A percentile compares a stretch with the other conserved stretches of the same genome.
Conservation (phyloP, 2,888 invertebrate genomes). For the Drosophila paucipuncta region DNA sequence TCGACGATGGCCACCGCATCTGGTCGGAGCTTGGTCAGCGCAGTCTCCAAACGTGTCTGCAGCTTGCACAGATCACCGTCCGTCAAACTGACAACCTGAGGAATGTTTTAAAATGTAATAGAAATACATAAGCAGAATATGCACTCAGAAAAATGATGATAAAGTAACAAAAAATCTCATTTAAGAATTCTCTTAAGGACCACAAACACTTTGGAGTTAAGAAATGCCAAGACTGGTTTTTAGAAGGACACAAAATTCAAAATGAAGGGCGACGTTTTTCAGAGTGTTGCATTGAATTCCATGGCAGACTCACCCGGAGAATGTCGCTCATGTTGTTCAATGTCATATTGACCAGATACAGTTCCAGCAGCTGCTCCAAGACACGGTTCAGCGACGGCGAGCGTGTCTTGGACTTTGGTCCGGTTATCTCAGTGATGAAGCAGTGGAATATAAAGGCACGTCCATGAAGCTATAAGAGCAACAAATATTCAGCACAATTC, state of each 20-base stretch:
- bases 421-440: conserved; percentile 90
- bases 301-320: conserved; percentile 88
- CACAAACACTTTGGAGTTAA: too few species aligned
- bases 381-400: conserved; percentile 88
- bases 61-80: conserved; percentile 85
- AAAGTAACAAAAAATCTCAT: too few species aligned
- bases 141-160: too few species aligned
- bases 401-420: conserved; percentile 86
- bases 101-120: background rate
- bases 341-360: conserved; percentile 92
- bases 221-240: too few species aligned
- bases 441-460: conserved; percentile 92
- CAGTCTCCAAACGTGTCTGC: conserved; percentile 89
- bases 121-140: background rate
- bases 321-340: conserved; percentile 91
- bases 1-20: conserved; percentile 96
- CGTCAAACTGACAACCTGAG: conserved; percentile 74
- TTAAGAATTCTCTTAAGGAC: too few species aligned
- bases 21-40: conserved; percentile 91
- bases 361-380: conserved; percentile 90
- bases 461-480: conserved; percentile 89
- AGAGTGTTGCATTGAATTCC: background rate
- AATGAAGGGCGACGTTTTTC: background rate
- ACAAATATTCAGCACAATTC: background rate
- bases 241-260: too few species aligned